These are phyloP conservation scores for Synergus itoensis DNA, from an alignment of 2,888 invertebrate genomes.

Conservation along the genomic window DNA sequence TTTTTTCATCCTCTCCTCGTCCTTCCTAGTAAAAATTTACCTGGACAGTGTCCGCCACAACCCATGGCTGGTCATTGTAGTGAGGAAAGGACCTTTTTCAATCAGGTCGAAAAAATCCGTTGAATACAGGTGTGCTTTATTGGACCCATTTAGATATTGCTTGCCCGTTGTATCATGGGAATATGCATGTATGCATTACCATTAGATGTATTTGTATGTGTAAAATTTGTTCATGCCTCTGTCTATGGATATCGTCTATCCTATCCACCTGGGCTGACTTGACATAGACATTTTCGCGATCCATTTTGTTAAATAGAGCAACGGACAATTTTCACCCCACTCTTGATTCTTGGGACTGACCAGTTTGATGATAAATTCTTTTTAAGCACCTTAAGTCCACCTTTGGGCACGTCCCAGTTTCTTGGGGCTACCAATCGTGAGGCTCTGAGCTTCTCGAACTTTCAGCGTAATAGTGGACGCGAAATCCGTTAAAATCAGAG, in stretches of 20 bases:
- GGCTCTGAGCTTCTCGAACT: constrained; percentile 26
- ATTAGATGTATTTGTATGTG: not conserved
- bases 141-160: constrained; percentile 45
- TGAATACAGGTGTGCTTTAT: constrained; percentile 57
- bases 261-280: constrained; percentile 54
- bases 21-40: constrained; percentile 51
- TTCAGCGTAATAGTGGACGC: not conserved
- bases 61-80: constrained; percentile 49
- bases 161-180: constrained; percentile 47
- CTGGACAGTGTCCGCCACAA: constrained; percentile 58
- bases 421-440: constrained; percentile 20
- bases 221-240: constrained; percentile 12
- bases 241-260: not conserved
- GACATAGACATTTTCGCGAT: constrained; percentile 50
- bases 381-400: constrained; percentile 36
- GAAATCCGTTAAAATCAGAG: constrained; percentile 17
- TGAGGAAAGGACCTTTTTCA: constrained; percentile 67
- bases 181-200: not conserved
- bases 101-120: constrained; percentile 75
- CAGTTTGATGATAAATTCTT: constrained; percentile 39
- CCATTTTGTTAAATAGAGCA: constrained; percentile 58
- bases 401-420: constrained; percentile 34
- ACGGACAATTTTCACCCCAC: constrained; percentile 48
- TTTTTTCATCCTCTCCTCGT: constrained; percentile 46
- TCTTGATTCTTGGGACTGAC: constrained; percentile 21